Base-by-base conservation (phyloP, 2,797 vertebrate genomes). In the Syngnathus rostellatus region DNA sequence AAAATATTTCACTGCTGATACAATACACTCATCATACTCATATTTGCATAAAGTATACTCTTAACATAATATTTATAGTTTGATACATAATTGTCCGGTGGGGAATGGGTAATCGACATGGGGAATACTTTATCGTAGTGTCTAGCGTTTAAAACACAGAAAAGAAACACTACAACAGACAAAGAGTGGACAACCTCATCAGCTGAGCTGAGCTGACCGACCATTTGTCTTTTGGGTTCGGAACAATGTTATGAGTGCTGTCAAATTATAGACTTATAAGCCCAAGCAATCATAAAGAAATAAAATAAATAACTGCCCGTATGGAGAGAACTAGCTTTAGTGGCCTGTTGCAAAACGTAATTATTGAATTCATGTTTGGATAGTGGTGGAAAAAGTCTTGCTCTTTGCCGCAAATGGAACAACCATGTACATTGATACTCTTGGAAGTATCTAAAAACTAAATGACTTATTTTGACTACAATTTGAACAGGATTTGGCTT, bases 1-100 rank as follows among this genome's bases (percentile, higher is more conserved):
- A 97, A 98, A 98, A 97, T 96, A 96, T 93, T 93, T 91, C 93
- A 96, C 94, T 92, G 93, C 90, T 93, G 94, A 93, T 95, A 96
- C 94, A 91, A 93, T 94, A 97, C 93, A 95, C 93, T 94, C 94
- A 93, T 93, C 83, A 95, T 86, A 89, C 82, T 90, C 93, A 94
- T 95, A 95, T 89, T 88, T 91, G 86, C 88, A 90, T 89, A 96
- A 95, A 95, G 93, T 93, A 94, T 83, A 89, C 94, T 95, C 92
- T 95, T 94, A 86, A 94, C 93, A 95, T 93, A 92, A 93, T 95
- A 95, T 95, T 95, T 94, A 94, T 94, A 84, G 90, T 96, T 92
- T 94, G 91, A 94, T 95, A 98, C 93, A 96, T 85, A 87, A 93
- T 94, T 92, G 92, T 92, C 92, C 89, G 71, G 71, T 78, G 77